A percentile compares a stretch with the other conserved stretches of the same genome.
These are phyloP conservation scores for Poecile montanus DNA, from an alignment of 2,797 vertebrate genomes.

Conservation along the genomic window DNA sequence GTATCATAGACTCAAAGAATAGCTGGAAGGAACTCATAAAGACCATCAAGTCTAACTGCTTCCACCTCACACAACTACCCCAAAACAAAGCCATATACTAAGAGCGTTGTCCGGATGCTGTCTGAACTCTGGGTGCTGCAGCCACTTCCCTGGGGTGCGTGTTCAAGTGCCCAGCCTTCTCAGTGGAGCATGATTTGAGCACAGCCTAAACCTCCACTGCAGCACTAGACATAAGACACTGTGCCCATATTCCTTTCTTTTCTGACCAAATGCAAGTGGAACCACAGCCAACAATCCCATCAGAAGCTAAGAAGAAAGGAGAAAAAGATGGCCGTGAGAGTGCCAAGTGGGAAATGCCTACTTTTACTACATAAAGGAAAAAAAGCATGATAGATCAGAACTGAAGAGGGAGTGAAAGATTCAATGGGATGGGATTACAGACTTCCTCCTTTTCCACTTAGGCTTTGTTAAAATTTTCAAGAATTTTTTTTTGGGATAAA, in stretches of 20 bases:
- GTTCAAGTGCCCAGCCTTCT: not conserved
- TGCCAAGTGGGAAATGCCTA: not conserved
- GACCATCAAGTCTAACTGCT: not conserved
- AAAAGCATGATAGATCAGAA: not conserved
- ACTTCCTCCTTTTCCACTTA: not conserved
- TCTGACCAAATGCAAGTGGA: not conserved
- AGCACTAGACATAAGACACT: not conserved
- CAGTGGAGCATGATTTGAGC: not conserved
- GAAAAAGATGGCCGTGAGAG: not conserved
- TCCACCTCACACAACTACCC: not conserved
- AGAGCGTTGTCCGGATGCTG: not conserved
- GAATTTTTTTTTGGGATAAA: not conserved
- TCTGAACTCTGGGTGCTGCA: not conserved
- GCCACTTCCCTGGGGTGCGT: not conserved
- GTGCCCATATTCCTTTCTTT: not conserved
- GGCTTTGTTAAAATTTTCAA: not conserved
- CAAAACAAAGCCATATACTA: not conserved
- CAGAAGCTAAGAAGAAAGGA: not conserved
- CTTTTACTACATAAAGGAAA: not conserved
- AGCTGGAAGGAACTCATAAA: not conserved
- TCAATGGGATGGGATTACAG: not conserved
- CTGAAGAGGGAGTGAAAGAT: not conserved
- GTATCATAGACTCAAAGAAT: not conserved
- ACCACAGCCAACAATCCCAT: not conserved
- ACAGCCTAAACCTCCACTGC: not conserved